Evolutionary conservation across 2,797 vertebrate genomes (phyloP), one percentile per base, ranked within the genome.

Genomic region (Balearica regulorum): DNA sequence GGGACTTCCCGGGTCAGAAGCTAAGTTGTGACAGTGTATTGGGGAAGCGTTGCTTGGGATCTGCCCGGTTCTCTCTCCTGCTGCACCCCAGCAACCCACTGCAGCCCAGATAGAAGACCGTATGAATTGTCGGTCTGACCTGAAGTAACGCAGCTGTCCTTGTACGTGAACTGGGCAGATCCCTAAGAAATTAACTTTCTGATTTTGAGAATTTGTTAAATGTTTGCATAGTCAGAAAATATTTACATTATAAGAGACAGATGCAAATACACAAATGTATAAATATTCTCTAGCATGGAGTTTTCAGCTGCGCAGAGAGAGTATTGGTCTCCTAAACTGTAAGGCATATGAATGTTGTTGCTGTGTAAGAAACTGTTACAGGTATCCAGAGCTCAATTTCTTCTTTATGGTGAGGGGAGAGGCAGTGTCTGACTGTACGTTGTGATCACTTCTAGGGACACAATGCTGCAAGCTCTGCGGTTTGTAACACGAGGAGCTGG

Each of bases 401-500:
- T 55, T 35, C 31, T 66, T 28, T 5, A 9, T 0, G 5, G 31
- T 19, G 51, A 7, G 43, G 33, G 37, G 6, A 16, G 69, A 78
- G 44, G 48, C 46, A 24, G 21, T 16, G n/a, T 25, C 20, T 89
- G 83, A 96, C 43, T 65, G 22, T 41, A 25, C 3, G 0, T 48
- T n/a, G 24, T 72, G n/a, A 28, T 96, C 90, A 44, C 93, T 97
- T 94, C 28, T 94, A 99, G 99, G 97, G 99, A 99, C 97, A 99
- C 99, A 0, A 99, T 99, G 99, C 98, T 99, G 76, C 99, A 99
- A 87, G 99, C 99, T 11, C 97, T 99, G 91, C 98, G 99, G 86
- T 99, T 99, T 75, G 99, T 99, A 90, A 99, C 99, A 75, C 99
- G 99, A 96, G 99, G 99, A 66, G 99, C 99, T 9, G 99, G 99